Evolutionary conservation across 2,888 invertebrate species (phyloP).

Genomic region (Agrilus cyanescens): DNA sequence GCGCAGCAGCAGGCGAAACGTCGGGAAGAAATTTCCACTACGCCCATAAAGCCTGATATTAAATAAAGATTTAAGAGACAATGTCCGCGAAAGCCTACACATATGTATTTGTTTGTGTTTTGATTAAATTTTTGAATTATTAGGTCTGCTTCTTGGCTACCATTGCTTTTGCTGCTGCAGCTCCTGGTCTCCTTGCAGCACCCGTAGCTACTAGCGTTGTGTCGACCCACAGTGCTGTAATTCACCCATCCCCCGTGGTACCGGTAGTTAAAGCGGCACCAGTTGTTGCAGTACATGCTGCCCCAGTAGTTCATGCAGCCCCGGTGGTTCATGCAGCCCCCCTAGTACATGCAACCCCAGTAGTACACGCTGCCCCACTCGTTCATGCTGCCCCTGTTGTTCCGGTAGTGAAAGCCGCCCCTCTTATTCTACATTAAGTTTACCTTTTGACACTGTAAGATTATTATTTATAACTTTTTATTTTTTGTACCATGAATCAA

Average conservation of each 20-base stretch:
- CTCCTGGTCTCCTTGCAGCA: slow-evolving; percentile 15
- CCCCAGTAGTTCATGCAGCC: slow-evolving; percentile 21
- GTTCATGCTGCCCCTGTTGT: slow-evolving; percentile 16
- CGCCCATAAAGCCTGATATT: no score
- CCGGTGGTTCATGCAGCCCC: slow-evolving; percentile 20
- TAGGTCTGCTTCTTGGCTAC: slow-evolving; percentile 42
- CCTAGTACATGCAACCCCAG: slow-evolving; percentile 22
- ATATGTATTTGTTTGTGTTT: no score
- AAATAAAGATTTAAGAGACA: no score
- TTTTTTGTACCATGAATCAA: no score
- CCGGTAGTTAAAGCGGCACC: slow-evolving; percentile 29
- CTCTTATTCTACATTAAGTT: slow-evolving; percentile 11
- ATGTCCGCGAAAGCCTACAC: no score
- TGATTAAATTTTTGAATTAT: slow-evolving; percentile 14
- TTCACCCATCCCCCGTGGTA: slow-evolving; percentile 18
- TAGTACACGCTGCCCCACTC: slow-evolving; percentile 22
- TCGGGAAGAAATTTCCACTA: no score
- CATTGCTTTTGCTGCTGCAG: slow-evolving; percentile 36
- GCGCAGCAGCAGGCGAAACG: no score
- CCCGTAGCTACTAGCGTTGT: slow-evolving; percentile 18
- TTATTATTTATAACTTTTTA: no score
- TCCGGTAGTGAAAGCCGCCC: slow-evolving; percentile 22
- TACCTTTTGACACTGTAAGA: not conserved
- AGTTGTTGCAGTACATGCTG: slow-evolving; percentile 23
- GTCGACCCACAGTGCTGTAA: slow-evolving; percentile 23